Conservation (phyloP, 2,888 invertebrate genomes). For the Agonopterix subpropinquella region DNA sequence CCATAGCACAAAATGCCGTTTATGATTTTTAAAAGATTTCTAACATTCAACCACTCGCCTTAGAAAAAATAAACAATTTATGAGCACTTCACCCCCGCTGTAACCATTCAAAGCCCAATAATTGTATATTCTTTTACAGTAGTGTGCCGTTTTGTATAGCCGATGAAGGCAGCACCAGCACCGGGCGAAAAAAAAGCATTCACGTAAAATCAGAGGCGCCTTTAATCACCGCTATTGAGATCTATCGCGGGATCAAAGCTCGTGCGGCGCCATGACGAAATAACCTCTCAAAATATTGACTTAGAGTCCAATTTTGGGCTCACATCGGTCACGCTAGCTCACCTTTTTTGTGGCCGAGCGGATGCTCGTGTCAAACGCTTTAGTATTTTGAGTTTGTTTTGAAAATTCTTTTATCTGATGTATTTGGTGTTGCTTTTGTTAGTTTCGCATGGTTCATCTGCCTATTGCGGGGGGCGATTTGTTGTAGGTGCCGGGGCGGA, state of each 20-base stretch:
- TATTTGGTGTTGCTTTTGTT: constrained; percentile 69
- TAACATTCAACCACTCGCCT: constrained; percentile 37
- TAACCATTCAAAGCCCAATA: constrained; percentile 73
- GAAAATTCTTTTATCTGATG: constrained; percentile 76
- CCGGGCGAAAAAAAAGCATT: constrained; percentile 55
- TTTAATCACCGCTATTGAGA: constrained; percentile 76
- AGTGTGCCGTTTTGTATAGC: constrained; percentile 71
- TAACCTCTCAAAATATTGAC: constrained; percentile 54
- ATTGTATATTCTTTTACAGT: constrained; percentile 77
- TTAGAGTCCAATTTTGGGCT: constrained; percentile 53
- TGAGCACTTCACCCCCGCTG: constrained; percentile 74
- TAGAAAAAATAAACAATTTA: constrained; percentile 68
- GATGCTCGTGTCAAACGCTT: constrained; percentile 77
- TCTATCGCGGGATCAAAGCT: constrained; percentile 72
- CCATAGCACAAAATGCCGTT: constrained; percentile 45
- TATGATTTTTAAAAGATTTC: constrained; percentile 68
- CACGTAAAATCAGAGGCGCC: constrained; percentile 75
- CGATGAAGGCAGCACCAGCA: constrained; percentile 58
- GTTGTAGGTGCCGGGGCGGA: constrained; percentile 46
- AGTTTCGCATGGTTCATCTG: constrained; percentile 58
- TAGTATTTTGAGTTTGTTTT: constrained; percentile 76
- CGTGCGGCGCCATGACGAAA: constrained; percentile 52
- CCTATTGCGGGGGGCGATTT: constrained; percentile 54
- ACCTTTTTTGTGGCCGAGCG: constrained; percentile 65
- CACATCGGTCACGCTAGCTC: constrained; percentile 44